Evolutionary conservation across 2,113 vertebrate species (phyloP), one percentile per base, ranked within the genome.

Genomic region (Vidua macroura): DNA sequence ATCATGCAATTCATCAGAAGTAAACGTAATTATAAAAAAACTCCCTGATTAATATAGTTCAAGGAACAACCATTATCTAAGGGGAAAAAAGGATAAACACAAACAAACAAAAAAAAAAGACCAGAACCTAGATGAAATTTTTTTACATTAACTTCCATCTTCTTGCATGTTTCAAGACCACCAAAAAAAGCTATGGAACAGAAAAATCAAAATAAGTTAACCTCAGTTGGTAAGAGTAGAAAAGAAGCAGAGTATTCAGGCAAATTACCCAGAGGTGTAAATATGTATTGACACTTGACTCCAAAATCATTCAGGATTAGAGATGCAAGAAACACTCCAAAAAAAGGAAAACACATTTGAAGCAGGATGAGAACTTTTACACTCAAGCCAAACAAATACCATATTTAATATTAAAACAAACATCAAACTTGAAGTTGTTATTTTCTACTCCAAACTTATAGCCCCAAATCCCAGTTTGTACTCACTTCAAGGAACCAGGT

Each of bases 81-180:
- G 5, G 5, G 2, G 5, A 14, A 53, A 39, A 23, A 9, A 31
- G 1, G 4, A 7, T 35, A 1, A 51, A 69, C 35, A 46, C n/a
- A 41, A 37, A 91, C 77, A 13, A 9, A 15, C 7, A 35, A 3
- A 30, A 43, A 39, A 89, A 75, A 35, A 35, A 14, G 4, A 15
- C 11, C 5, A 63, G 31, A 63, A 86, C 1, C 7, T 39, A 35
- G 1, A 1, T n/a, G 5, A 39, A 1, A 2, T 37, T 73, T 76
- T 76, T 58, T 43, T 28, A 17, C 11, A 56, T 19, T 21, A 59
- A 2, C 5, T 63, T 63, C 7, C 5, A 51, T 25, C 10, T n/a
- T 67, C 35, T 48, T 39, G 2, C 18, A 16, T 18, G 1, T 63
- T 25, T 76, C 33, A 63, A 51, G 35, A n/a, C 22, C 13, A 24